Conservation (phyloP, 2,888 invertebrate species). For the Tanypteryx hageni region DNA sequence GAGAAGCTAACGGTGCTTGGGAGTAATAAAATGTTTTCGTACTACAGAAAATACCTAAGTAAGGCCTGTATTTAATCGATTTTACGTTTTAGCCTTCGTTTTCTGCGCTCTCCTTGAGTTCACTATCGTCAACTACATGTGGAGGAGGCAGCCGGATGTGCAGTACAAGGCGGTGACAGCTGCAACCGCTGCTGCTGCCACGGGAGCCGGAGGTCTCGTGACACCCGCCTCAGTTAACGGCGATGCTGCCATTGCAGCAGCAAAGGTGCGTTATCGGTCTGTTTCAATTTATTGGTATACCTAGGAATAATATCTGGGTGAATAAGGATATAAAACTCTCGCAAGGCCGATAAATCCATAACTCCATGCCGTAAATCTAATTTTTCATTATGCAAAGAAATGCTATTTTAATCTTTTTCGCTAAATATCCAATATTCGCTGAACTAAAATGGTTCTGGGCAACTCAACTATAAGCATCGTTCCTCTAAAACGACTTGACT, state of each 20-base stretch:
- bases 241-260: background rate
- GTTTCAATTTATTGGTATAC: background rate
- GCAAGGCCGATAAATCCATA: background rate
- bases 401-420: background rate
- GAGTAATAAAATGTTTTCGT: background rate
- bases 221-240: slow-evolving; percentile 48
- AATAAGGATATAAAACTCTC: background rate
- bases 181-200: slow-evolving; percentile 27
- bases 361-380: background rate
- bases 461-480: no score
- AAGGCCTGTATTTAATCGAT: background rate
- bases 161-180: slow-evolving; percentile 48
- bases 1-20: background rate
- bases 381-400: background rate
- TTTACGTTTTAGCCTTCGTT: slow-evolving; percentile 73
- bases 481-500: no score
- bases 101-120: slow-evolving; percentile 76
- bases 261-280: slow-evolving; percentile 20
- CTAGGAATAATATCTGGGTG: background rate
- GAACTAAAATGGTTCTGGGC: background rate
- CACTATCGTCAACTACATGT: slow-evolving; percentile 76
- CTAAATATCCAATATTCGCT: background rate
- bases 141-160: slow-evolving; percentile 72
- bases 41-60: background rate
- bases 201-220: slow-evolving; percentile 43